Evolutionary conservation across 2,113 vertebrate species (phyloP), one percentile per base, ranked within the genome.

Genomic region (Rana temporaria): DNA sequence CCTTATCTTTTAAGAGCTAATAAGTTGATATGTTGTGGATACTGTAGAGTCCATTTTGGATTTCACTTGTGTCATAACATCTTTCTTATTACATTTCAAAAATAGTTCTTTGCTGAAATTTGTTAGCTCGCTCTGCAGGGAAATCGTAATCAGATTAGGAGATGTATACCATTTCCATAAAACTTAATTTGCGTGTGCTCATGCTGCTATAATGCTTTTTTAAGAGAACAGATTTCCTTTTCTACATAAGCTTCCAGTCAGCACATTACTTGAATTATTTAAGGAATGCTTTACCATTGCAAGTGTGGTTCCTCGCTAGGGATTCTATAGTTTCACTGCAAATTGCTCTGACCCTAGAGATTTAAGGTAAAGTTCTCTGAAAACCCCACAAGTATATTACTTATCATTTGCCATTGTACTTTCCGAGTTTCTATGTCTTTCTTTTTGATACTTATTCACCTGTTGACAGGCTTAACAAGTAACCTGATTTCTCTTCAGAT

Each of bases 201-300:
- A 70, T 62, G 78, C 78, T 59, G 32, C 32, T 60, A 70, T 69
- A 60, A 80, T 70, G 66, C 20, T 57, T 81, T 81, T 63, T 71
- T 81, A 70, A 81, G 57, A 52, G 67, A 62, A 81, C 20, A 52
- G 67, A 20, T 32, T 48, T 60, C 34, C 24, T 67, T 80, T 26
- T 70, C 16, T 80, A 60, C 56, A 60, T 69, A 70, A 71, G n/a
- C 78, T 71, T 71, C 53, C 68, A 81, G 67, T 81, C 78, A 81
- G 78, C 78, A 70, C 20, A 62, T 81, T 62, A 62, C 20, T 63
- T 81, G 34, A 81, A 81, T 81, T 81, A 81, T 71, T 81, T 71
- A 71, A 81, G 67, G 30, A 71, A 34, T 79, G 53, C 52, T n/a
- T 48, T 32, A 53, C 67, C 55, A 67, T 67, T 66, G 38, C 9